Percentiles rank a stretch among this genome's conserved stretches.
These are phyloP conservation scores for Salvelinus fontinalis DNA, from an alignment of 2,113 vertebrate genomes.

Conservation along the genomic window DNA sequence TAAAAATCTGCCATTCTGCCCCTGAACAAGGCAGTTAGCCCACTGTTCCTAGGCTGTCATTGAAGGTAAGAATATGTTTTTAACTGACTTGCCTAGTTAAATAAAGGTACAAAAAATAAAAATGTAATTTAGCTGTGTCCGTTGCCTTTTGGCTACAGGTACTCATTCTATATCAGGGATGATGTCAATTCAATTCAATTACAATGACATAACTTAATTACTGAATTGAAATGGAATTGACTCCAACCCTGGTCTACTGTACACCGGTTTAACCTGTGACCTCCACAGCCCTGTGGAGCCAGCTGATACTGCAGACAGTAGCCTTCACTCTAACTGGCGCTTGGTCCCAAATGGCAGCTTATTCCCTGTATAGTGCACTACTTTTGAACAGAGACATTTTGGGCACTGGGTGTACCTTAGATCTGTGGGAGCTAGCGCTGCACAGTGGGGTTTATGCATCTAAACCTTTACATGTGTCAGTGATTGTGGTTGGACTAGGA, in stretches of 20 bases:
- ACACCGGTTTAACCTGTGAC: not conserved
- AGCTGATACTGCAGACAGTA: not conserved
- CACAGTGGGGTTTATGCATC: constrained; percentile 62
- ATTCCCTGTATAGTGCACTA: no score
- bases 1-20: no score
- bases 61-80: no score
- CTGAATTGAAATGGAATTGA: not conserved
- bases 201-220: not conserved
- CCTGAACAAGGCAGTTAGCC: no score
- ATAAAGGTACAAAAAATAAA: no score
- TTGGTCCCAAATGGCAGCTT: no score
- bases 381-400: not conserved
- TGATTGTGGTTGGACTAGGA: constrained; percentile 65
- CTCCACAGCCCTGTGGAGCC: not conserved
- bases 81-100: no score
- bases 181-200: not conserved
- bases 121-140: no score
- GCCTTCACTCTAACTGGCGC: no score
- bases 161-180: no score
- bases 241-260: not conserved
- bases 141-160: no score
- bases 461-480: constrained; percentile 72
- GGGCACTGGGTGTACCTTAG: not conserved
- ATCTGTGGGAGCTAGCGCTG: constrained; percentile 62
- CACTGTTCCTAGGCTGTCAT: no score